A percentile compares a stretch with the other conserved stretches of the same genome.
Conservation (phyloP, 2,113 vertebrate genomes). For the Sapayoa aenigma region DNA sequence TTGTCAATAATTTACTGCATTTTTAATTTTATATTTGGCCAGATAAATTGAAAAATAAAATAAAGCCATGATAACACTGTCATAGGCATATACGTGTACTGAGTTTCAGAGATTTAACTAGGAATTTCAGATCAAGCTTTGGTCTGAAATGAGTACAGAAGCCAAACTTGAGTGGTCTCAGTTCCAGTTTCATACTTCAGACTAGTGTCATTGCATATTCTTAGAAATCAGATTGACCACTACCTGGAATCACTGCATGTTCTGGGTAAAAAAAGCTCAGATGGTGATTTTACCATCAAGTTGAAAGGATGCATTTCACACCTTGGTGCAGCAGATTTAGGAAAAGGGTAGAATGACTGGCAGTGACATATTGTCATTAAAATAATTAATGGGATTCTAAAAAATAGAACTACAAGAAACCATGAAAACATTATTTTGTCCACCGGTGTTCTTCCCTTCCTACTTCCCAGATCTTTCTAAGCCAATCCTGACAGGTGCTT, state of each 20-base stretch:
- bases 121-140: background rate
- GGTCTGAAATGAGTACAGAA: background rate
- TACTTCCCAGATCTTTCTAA: background rate
- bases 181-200: background rate
- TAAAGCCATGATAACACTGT: background rate
- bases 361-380: background rate
- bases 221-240: background rate
- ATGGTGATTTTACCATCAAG: background rate
- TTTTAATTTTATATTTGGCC: background rate
- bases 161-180: background rate
- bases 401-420: background rate
- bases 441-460: background rate
- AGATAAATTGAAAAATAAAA: background rate
- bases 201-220: background rate
- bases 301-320: background rate
- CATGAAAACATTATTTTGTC: background rate
- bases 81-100: background rate
- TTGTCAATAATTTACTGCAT: background rate
- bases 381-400: background rate
- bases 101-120: background rate
- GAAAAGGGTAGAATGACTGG: background rate
- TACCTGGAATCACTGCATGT: background rate
- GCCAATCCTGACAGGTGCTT: background rate
- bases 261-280: background rate
- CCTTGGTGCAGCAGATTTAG: background rate